These are phyloP conservation scores for Lophotis ruficrista DNA, from an alignment of 2,113 vertebrate genomes.

Conservation along the genomic window DNA sequence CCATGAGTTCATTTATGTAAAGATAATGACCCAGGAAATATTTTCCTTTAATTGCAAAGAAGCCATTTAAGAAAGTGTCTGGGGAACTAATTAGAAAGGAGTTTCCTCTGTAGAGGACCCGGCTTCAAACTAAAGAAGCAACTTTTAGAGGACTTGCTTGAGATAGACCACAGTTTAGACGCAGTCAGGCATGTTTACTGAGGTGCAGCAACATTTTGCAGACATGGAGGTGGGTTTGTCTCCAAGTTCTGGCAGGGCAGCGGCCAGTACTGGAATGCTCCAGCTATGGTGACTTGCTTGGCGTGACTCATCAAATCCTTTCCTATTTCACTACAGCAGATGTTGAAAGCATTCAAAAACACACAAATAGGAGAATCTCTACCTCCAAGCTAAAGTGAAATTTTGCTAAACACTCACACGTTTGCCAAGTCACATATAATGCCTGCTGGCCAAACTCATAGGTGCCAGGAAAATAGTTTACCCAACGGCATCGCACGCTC, in stretches of 20 bases:
- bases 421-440: not conserved
- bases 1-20: constrained; percentile 55
- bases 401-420: not conserved
- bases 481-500: not conserved
- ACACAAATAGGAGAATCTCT: not conserved
- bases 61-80: constrained; percentile 35
- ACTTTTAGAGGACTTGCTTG: constrained; percentile 19
- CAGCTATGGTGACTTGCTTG: not conserved
- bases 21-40: constrained; percentile 59
- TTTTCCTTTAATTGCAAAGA: constrained; percentile 52
- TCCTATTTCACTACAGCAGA: not conserved
- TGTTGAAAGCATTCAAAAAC: not conserved
- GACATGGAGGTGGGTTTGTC: not conserved
- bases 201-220: not conserved
- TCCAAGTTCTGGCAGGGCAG: not conserved
- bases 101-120: constrained; percentile 52
- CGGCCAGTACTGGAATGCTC: not conserved
- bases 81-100: constrained; percentile 62
- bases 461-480: not conserved
- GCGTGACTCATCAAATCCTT: not conserved
- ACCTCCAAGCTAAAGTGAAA: not conserved
- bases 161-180: constrained; percentile 29
- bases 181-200: not conserved
- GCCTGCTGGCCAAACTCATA: not conserved
- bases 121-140: constrained; percentile 50